Evolutionary conservation across 1,140 invertebrate genomes (phyloP).

Genomic region (Druon quercuslanigerum): DNA sequence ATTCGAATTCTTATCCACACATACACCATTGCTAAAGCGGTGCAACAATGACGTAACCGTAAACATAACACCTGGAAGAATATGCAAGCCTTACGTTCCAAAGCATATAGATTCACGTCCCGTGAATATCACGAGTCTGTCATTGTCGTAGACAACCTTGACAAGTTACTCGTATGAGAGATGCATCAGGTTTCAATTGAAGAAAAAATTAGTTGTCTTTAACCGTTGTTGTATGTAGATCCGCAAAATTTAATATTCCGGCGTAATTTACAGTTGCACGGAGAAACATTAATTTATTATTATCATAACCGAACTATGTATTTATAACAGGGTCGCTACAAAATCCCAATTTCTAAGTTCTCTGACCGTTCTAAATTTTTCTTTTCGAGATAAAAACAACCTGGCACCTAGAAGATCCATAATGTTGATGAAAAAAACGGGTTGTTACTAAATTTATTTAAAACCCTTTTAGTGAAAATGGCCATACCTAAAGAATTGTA

Average conservation of each 20-base stretch:
- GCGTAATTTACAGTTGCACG: background rate
- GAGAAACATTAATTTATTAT: too few relatives aligned
- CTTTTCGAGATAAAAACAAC: too few relatives aligned
- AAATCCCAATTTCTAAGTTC: too few relatives aligned
- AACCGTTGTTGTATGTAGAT: background rate
- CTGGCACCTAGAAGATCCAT: too few relatives aligned
- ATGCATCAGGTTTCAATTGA: slow-evolving; percentile 22
- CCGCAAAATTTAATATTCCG: background rate
- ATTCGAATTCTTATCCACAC: slow-evolving; percentile 40
- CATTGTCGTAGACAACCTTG: slow-evolving; percentile 9
- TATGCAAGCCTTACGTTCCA: background rate
- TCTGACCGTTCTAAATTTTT: too few relatives aligned
- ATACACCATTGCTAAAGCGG: slow-evolving; percentile 40
- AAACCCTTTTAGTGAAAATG: too few relatives aligned
- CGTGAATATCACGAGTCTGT: background rate
- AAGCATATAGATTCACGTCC: background rate
- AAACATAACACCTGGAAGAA: slow-evolving; percentile 54
- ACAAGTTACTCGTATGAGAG: slow-evolving; percentile 8
- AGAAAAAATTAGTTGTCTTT: background rate
- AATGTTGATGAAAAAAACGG: too few relatives aligned
- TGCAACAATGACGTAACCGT: slow-evolving; percentile 61
- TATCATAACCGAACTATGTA: too few relatives aligned
- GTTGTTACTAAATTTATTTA: too few relatives aligned
- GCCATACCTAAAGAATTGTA: too few relatives aligned
- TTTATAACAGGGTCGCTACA: too few relatives aligned